Percentiles rank a stretch among this genome's conserved stretches.
phyloP scores from a whole-genome alignment of 2,888 invertebrate genomes.

The Ormia ochracea region DNA sequence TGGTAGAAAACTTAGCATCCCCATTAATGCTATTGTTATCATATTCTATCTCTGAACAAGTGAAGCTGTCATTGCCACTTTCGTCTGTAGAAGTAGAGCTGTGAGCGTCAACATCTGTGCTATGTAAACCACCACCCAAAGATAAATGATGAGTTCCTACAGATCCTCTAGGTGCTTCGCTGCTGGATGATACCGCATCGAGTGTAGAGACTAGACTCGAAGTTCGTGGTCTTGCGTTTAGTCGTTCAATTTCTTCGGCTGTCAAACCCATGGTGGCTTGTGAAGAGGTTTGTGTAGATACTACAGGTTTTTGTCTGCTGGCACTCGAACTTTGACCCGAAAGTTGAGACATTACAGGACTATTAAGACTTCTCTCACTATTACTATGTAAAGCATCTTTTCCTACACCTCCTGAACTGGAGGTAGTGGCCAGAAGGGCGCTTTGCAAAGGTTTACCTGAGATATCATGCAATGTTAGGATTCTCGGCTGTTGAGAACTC shows the following conservation, averaged over 20 bases:
- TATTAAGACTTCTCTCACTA: constrained; percentile 93
- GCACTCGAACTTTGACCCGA: constrained; percentile 91
- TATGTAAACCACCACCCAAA: constrained; percentile 82
- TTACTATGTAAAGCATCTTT: constrained; percentile 93
- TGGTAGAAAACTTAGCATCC: constrained; percentile 83
- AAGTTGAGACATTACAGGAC: constrained; percentile 93
- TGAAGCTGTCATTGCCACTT: constrained; percentile 97
- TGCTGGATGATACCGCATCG: constrained; percentile 95
- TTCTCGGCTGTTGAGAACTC: constrained; percentile 93
- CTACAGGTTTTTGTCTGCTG: constrained; percentile 84
- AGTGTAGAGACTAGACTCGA: constrained; percentile 94
- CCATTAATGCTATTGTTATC: constrained; percentile 92
- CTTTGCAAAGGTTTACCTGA: constrained; percentile 94
- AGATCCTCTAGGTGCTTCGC: constrained; percentile 85
- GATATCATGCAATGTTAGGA: constrained; percentile 94
- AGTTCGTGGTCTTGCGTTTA: constrained; percentile 90
- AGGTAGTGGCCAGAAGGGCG: constrained; percentile 91
- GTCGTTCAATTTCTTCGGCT: constrained; percentile 93
- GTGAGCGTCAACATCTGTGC: constrained; percentile 84
- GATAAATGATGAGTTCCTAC: constrained; percentile 83
- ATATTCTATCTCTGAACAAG: constrained; percentile 98
- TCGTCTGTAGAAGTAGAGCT: constrained; percentile 92
- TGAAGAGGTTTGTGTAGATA: constrained; percentile 82
- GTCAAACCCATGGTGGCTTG: constrained; percentile 90
- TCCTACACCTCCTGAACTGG: constrained; percentile 90